These are phyloP conservation scores for Bruchidius siliquastri DNA, from an alignment of 2,888 invertebrate genomes.

Conservation along the genomic window DNA sequence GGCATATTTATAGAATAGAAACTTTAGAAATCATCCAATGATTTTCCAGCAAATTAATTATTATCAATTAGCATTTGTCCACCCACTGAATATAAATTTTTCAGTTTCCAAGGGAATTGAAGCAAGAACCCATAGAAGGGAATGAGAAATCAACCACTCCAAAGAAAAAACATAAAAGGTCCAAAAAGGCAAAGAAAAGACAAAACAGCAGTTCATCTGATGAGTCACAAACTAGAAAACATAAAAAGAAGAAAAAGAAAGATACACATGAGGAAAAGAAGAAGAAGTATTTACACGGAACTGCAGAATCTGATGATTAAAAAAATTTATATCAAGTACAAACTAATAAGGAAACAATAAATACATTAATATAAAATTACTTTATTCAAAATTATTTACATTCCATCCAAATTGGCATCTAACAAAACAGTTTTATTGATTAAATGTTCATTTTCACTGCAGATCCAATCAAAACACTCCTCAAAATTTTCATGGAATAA, in stretches of 20 bases:
- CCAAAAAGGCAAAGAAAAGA: background rate
- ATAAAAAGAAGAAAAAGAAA: conserved; percentile 14
- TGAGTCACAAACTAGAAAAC: conserved; percentile 6
- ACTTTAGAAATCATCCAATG: too few species aligned
- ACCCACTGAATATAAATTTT: background rate
- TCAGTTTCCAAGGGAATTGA: background rate
- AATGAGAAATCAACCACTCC: background rate
- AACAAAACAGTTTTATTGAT: conserved; percentile 26
- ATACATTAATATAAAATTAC: background rate
- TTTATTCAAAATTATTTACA: background rate
- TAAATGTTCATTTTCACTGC: conserved; percentile 27
- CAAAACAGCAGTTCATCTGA: background rate
- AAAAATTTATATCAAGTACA: background rate
- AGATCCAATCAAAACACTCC: conserved; percentile 29
- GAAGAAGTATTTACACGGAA: background rate
- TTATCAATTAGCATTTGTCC: too few species aligned
- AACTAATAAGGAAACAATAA: background rate
- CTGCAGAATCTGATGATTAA: background rate
- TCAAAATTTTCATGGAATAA: conserved; percentile 32
- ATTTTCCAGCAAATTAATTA: too few species aligned
- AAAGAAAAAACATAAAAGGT: conserved; percentile 6
- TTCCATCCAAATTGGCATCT: conserved; percentile 18
- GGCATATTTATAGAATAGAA: too few species aligned
- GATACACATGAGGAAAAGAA: conserved; percentile 13
- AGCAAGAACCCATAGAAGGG: background rate